phyloP scores from a whole-genome alignment of 2,888 invertebrate species.

The Peribatodes rhomboidaria region DNA sequence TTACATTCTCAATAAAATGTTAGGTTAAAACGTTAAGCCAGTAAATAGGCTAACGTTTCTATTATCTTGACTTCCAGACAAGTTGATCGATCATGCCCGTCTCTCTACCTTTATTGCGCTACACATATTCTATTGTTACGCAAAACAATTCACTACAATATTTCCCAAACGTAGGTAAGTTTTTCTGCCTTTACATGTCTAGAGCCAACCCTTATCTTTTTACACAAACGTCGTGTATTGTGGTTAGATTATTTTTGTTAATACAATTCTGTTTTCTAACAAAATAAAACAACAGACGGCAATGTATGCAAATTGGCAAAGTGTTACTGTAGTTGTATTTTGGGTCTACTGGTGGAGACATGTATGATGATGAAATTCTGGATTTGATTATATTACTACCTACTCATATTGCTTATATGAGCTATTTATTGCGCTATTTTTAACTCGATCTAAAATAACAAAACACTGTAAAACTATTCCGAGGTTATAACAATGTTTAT shows the following conservation, averaged over 20 bases:
- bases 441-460: too few relatives aligned
- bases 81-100: slow-evolving; percentile 23
- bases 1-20: background rate
- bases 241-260: slow-evolving; percentile 5
- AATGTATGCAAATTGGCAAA: background rate
- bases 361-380: too few relatives aligned
- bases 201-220: slow-evolving; percentile 16
- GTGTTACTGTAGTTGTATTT: background rate
- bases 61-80: slow-evolving; percentile 18
- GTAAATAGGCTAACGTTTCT: slow-evolving; percentile 10
- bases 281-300: slow-evolving; percentile 3
- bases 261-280: slow-evolving; percentile 1
- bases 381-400: too few relatives aligned
- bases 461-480: too few relatives aligned
- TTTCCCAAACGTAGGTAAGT: slow-evolving; percentile 13
- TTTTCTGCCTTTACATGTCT: slow-evolving; percentile 8
- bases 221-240: slow-evolving; percentile 11
- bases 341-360: background rate
- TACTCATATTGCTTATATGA: too few relatives aligned
- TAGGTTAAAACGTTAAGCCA: background rate
- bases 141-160: slow-evolving; percentile 13
- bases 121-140: slow-evolving; percentile 20
- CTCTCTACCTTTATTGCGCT: slow-evolving; percentile 19
- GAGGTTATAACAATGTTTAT: too few relatives aligned
- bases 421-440: too few relatives aligned